Conservation (phyloP, 1,140 invertebrate genomes). For the Caerostris darwini region DNA sequence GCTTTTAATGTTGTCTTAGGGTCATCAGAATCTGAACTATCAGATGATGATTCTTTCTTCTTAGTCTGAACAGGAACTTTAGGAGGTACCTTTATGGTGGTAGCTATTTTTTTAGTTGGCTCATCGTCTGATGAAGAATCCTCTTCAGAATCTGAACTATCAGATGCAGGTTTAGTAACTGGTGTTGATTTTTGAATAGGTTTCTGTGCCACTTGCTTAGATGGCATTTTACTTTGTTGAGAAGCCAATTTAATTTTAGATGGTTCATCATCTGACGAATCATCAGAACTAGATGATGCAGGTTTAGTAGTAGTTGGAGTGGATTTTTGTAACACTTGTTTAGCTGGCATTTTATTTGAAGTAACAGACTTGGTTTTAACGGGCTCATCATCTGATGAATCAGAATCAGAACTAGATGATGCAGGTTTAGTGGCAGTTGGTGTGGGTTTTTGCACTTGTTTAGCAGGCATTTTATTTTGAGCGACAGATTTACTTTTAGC, state of each 20-base stretch:
- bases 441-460: not conserved
- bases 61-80: not conserved
- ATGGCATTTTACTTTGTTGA: not conserved
- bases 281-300: not conserved
- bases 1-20: not conserved
- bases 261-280: slow-evolving; percentile 35
- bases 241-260: not conserved
- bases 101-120: not conserved
- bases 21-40: slow-evolving; percentile 19
- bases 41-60: not conserved
- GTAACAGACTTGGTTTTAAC: not conserved
- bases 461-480: not conserved
- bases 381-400: slow-evolving; percentile 17
- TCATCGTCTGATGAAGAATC: slow-evolving; percentile 37
- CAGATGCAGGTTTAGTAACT: not conserved
- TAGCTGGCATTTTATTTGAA: not conserved
- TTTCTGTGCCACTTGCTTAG: not conserved
- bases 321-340: not conserved
- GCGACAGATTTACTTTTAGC: not conserved
- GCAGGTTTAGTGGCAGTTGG: not conserved
- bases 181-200: not conserved
- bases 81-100: not conserved
- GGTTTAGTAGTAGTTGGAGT: not conserved
- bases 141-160: slow-evolving; percentile 52
- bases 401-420: slow-evolving; percentile 45